These are phyloP conservation scores for Pelecanoides urinatrix DNA, from an alignment of 2,113 vertebrate genomes.

Conservation along the genomic window DNA sequence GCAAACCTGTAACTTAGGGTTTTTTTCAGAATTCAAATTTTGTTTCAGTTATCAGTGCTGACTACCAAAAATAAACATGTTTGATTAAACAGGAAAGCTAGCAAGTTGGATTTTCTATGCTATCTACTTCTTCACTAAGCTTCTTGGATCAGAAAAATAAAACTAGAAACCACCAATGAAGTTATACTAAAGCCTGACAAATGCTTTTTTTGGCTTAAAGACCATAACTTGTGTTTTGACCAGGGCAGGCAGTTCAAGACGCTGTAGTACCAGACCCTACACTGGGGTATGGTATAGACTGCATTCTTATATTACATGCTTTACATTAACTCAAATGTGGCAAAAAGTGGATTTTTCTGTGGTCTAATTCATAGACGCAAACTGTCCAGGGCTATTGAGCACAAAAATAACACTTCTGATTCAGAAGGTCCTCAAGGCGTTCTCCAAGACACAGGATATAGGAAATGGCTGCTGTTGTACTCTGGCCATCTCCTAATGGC, in stretches of 20 bases:
- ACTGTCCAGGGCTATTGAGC: not conserved
- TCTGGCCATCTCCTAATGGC: not conserved
- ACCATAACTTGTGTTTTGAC: not conserved
- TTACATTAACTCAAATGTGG: not conserved
- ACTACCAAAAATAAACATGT: rapidly evolving
- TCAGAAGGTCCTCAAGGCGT: not conserved
- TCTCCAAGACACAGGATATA: not conserved
- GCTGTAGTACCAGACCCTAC: not conserved
- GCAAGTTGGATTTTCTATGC: not conserved
- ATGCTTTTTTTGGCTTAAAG: not conserved
- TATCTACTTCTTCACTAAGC: not conserved
- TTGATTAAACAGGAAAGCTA: not conserved
- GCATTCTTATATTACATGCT: not conserved
- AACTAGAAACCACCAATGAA: not conserved
- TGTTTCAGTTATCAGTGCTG: not conserved
- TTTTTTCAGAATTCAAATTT: not conserved
- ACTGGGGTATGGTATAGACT: rapidly evolving
- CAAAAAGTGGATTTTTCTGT: not conserved
- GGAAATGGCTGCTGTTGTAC: not conserved
- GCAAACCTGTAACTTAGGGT: not conserved
- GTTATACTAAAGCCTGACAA: not conserved
- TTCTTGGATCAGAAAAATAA: not conserved
- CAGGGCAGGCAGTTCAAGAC: not conserved
- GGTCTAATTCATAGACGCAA: not conserved
- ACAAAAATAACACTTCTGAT: not conserved